phyloP scores from a whole-genome alignment of 2,113 vertebrate species.

The Lynx canadensis region DNA sequence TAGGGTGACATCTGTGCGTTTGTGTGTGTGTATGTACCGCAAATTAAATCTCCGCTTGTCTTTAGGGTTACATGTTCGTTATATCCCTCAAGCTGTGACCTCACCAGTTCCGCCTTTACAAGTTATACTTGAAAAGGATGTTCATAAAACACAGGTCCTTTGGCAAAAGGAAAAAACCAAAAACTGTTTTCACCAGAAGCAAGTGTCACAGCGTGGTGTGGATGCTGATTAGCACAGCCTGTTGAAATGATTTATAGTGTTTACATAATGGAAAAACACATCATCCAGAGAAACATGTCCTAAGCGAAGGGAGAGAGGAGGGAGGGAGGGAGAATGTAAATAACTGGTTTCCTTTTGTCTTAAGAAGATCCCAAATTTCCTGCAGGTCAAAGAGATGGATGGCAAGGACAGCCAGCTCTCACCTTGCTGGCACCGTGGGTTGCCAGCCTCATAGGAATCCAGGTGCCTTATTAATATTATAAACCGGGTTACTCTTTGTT shows the following conservation, averaged over 20 bases:
- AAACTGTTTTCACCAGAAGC: constrained; percentile 22
- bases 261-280: neutral
- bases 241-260: constrained; percentile 17
- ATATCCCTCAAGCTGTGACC: neutral
- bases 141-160: constrained; percentile 8
- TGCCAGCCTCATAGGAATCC: neutral
- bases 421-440: neutral
- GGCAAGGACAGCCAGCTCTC: neutral
- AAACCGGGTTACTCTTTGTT: neutral
- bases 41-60: constrained; percentile 40
- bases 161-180: constrained; percentile 24
- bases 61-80: neutral
- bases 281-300: accelerated
- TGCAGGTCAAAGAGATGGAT: neutral
- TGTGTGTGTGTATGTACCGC: neutral
- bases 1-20: neutral
- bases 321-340: neutral
- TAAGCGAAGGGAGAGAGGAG: neutral
- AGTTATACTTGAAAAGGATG: constrained; percentile 9
- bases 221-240: neutral
- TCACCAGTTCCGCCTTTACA: neutral
- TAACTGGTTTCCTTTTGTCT: neutral
- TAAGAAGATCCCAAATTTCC: neutral
- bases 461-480: neutral
- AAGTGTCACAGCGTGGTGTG: neutral